These are phyloP conservation scores for Scylla paramamosain DNA, from an alignment of 1,140 invertebrate genomes.

Conservation along the genomic window DNA sequence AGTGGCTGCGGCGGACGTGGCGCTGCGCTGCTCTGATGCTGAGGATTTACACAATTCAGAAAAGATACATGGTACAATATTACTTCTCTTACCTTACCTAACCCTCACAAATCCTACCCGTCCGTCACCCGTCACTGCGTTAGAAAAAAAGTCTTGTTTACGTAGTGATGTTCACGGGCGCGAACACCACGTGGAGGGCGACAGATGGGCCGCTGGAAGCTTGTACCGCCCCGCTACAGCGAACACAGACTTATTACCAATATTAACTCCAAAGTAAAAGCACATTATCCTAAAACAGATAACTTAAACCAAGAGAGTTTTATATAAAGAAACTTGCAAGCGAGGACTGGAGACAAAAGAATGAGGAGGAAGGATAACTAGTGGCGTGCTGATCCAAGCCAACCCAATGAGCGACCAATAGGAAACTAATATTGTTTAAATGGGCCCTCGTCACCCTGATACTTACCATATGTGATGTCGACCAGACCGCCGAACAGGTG, in stretches of 20 bases:
- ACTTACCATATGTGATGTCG: conserved; percentile 73
- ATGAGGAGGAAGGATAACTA: not conserved
- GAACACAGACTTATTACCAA: not conserved
- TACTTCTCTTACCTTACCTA: not conserved
- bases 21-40: not conserved
- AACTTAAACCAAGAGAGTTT: not conserved
- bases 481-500: conserved; percentile 68
- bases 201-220: conserved; percentile 67
- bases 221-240: conserved; percentile 52
- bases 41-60: not conserved
- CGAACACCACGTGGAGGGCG: conserved; percentile 56
- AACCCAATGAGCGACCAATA: conserved; percentile 71
- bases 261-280: not conserved
- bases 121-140: not conserved
- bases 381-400: not conserved
- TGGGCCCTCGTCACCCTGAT: conserved; percentile 74
- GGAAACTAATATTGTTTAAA: conserved; percentile 76
- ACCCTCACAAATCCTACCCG: not conserved
- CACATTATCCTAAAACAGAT: not conserved
- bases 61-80: not conserved
- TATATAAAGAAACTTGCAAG: not conserved
- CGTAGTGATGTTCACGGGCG: not conserved
- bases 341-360: not conserved
- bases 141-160: conserved; percentile 21
- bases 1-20: not conserved